Base-by-base conservation (phyloP, 2,888 invertebrate species). In the Dendrolimus pini region DNA sequence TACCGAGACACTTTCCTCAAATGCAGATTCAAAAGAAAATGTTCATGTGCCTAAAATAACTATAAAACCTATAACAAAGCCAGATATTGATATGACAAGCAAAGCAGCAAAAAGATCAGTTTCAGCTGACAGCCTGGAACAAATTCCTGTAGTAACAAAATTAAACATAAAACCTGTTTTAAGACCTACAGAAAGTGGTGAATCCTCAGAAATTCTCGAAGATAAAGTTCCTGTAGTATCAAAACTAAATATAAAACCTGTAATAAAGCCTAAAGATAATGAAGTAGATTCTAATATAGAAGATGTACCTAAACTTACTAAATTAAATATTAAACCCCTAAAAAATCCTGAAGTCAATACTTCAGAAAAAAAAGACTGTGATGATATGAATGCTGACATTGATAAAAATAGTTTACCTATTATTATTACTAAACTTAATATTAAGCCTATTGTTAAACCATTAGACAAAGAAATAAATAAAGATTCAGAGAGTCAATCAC, bases 31-130 rank as follows among this genome's bases (percentile, higher is more conserved):
- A n/a, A 84, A 80, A 71, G 87, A 88, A 67, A 77, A 71, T 72
- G 68, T 80, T 54, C 88, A 91, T 74, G 83, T 93, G 74, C 92
- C 93, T 69, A 93, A 92, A 83, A 83, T 93, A 59, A 93, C 92
- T 58, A 93, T 92, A 53, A 93, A 93, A 78, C 86, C 92, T 63
- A 75, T 89, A 41, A 69, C 77, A 61, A 86, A 83, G 70, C 64
- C 69, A 57, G 85, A 84, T 65, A 57, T 62, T 62, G 85, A 83
- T 61, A 60, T 67, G 61, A 60, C 62, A 62, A 59, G 64, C 54
- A 82, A 81, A 66, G 70, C 75, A 64, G 69, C 73, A 42, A 82
- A 77, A 67, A 83, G 81, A 61, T 68, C 75, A 61, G 58, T 63
- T 59, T 64, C 71, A 55, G 74, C 68, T 74, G 84, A 85, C 62